Conservation (phyloP, 2,113 vertebrate genomes). For the Echinops telfairi region DNA sequence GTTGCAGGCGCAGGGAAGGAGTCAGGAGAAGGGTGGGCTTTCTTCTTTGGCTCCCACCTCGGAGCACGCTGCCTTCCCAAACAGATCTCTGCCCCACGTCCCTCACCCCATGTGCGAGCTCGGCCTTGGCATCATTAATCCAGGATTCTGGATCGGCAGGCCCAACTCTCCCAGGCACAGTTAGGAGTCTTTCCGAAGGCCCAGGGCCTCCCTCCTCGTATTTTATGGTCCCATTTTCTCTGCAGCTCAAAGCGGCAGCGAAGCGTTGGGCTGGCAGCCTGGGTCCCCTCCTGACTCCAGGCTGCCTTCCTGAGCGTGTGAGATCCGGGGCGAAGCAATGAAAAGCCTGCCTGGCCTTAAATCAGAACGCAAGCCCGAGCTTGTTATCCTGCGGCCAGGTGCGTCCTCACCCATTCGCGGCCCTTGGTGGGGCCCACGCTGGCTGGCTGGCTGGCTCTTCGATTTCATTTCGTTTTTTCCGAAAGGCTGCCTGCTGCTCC, state of each 20-base stretch:
- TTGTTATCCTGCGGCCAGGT: neutral
- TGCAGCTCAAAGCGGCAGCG: slow-evolving; percentile 37
- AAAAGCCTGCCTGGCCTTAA: slow-evolving; percentile 46
- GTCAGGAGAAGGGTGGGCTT: neutral
- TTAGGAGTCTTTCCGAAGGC: slow-evolving; percentile 22
- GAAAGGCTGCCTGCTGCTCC: no score
- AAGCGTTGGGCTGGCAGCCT: neutral
- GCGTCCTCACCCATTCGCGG: rapidly evolving
- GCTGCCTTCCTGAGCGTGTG: rapidly evolving
- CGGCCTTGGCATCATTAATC: slow-evolving; percentile 6
- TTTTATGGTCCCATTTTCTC: slow-evolving; percentile 74
- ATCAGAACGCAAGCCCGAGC: neutral
- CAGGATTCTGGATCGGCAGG: neutral
- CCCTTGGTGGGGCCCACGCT: rapidly evolving
- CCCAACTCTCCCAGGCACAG: neutral
- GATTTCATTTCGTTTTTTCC: neutral
- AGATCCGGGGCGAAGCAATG: neutral
- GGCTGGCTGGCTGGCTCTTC: no score
- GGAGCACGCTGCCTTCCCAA: neutral
- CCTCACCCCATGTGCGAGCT: neutral
- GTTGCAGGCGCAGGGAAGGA: neutral
- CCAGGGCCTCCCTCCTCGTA: neutral
- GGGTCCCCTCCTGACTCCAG: neutral
- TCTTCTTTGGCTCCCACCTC: neutral
- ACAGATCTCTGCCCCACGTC: neutral